Evolutionary conservation across 1,140 invertebrate species (phyloP).

Genomic region (Mycetomoellerius zeteki): DNA sequence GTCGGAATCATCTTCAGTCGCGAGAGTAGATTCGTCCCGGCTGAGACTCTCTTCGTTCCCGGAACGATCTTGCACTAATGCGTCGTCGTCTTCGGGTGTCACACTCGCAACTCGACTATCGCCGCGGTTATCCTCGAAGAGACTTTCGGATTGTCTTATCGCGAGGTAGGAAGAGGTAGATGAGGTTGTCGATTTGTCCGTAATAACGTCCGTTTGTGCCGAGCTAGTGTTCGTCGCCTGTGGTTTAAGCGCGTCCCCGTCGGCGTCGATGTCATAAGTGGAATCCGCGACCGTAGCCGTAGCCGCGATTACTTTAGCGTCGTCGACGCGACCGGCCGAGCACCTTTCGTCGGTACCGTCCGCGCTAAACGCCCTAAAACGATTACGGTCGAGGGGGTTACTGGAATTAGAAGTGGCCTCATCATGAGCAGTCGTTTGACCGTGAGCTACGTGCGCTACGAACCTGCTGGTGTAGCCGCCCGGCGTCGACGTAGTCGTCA

Average conservation of each 20-base stretch:
- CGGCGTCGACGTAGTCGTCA: conserved; percentile 77
- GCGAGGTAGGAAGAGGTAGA: conserved; percentile 70
- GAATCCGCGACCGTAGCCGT: conserved; percentile 69
- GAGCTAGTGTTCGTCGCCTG: conserved; percentile 55
- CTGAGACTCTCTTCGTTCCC: conserved; percentile 60
- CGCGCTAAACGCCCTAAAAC: conserved; percentile 82
- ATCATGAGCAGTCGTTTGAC: conserved; percentile 69
- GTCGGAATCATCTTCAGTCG: neutral
- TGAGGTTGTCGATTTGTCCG: conserved; percentile 73
- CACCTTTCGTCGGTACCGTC: conserved; percentile 66
- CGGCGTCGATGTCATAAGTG: conserved; percentile 59
- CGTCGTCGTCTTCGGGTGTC: conserved; percentile 35
- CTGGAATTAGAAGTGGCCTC: conserved; percentile 84
- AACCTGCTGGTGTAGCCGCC: conserved; percentile 87
- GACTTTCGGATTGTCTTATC: conserved; percentile 55
- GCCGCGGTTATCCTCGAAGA: conserved; percentile 62
- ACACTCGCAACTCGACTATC: conserved; percentile 63
- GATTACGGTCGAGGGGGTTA: conserved; percentile 84
- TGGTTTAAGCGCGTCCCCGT: conserved; percentile 66
- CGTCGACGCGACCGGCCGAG: conserved; percentile 68
- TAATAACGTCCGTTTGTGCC: conserved; percentile 70
- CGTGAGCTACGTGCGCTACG: conserved; percentile 84
- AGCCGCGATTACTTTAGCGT: conserved; percentile 66
- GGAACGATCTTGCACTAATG: conserved; percentile 67
- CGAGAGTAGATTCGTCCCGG: conserved; percentile 29